Base-by-base conservation (phyloP, 2,888 invertebrate species). In the Isoperla grammatica region DNA sequence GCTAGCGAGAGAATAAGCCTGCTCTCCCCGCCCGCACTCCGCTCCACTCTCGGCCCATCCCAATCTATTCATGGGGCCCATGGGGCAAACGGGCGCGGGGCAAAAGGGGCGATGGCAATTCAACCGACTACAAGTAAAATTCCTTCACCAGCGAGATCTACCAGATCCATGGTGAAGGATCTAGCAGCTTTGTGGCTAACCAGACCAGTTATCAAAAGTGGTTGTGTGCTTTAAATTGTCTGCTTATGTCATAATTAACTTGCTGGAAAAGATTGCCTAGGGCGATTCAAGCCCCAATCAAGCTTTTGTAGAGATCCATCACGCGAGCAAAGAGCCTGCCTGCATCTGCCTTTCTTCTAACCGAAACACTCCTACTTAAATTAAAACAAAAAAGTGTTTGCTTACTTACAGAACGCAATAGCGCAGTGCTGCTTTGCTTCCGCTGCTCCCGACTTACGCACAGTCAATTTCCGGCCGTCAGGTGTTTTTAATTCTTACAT, bases 221-320 rank as follows among this genome's bases (percentile, higher is more conserved):
- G 37, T 54, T 54, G 46, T 59, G 59, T 53, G 53, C 53, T 59
- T 59, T 59, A 59, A 59, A 59, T 54, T 54, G 54, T 59, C 54
- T 59, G 43, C 59, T 59, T 59, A 59, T 59, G 59, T 59, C 59
- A 59, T 59, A 59, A 59, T 59, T 54, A 59, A 59, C 59, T 42
- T 59, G 53, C 39, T 53, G 13, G 53, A 37, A 53, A 53, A 53
- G 53, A 20, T 53, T 53, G 53, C 53, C 53, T 39, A 15, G 53
- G 39, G 53, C 53, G 53, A 17, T 53, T 37, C 53, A 17, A 53
- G 53, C 53, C 37, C 37, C 53, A 53, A 53, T 53, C 53, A 53
- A 39, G 53, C 53, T 53, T 53, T 53, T 20, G 53, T 53, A 39
- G 53, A 53, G 37, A 53, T 39, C 19, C 53, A 53, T 53, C 53